phyloP scores from a whole-genome alignment of 2,888 invertebrate species.

The Diaprepes abbreviatus region DNA sequence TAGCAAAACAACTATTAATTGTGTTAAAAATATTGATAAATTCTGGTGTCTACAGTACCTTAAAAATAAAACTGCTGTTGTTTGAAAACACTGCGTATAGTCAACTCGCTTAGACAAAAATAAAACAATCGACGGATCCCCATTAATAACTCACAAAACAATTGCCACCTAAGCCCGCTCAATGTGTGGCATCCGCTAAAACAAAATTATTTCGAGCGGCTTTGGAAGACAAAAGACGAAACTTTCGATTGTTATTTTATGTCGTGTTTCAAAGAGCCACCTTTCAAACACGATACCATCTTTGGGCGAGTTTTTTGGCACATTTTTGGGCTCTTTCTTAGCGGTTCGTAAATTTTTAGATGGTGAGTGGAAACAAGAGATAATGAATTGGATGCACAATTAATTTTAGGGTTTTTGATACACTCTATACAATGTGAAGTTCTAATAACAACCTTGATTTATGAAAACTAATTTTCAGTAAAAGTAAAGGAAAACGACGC shows the following conservation, averaged over 20 bases:
- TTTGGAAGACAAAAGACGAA: slow-evolving; percentile 36
- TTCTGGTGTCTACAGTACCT: too few relatives aligned
- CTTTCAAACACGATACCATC: slow-evolving; percentile 42
- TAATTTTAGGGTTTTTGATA: not conserved
- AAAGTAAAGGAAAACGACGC: too few relatives aligned
- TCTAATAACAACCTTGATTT: too few relatives aligned
- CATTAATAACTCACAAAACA: slow-evolving; percentile 42
- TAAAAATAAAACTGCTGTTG: too few relatives aligned
- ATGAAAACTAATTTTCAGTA: too few relatives aligned
- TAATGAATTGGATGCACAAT: slow-evolving; percentile 17
- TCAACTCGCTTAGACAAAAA: slow-evolving; percentile 28
- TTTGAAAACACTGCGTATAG: not conserved
- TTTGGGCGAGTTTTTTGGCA: slow-evolving; percentile 31
- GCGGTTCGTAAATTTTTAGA: slow-evolving; percentile 34
- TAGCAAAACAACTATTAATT: too few relatives aligned
- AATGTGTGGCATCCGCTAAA: slow-evolving; percentile 39
- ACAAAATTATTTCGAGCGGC: slow-evolving; percentile 29
- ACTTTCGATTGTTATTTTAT: slow-evolving; percentile 43
- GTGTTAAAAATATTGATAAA: too few relatives aligned
- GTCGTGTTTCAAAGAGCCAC: slow-evolving; percentile 47
- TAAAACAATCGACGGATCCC: slow-evolving; percentile 23
- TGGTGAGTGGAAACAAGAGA: not conserved
- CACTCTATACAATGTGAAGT: too few relatives aligned
- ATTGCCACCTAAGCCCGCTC: slow-evolving; percentile 40
- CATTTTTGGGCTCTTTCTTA: slow-evolving; percentile 5